Evolutionary conservation across 37 sponge, comb jelly and placozoan genomes (phyloP).

Genomic region (Oopsacas minuta): DNA sequence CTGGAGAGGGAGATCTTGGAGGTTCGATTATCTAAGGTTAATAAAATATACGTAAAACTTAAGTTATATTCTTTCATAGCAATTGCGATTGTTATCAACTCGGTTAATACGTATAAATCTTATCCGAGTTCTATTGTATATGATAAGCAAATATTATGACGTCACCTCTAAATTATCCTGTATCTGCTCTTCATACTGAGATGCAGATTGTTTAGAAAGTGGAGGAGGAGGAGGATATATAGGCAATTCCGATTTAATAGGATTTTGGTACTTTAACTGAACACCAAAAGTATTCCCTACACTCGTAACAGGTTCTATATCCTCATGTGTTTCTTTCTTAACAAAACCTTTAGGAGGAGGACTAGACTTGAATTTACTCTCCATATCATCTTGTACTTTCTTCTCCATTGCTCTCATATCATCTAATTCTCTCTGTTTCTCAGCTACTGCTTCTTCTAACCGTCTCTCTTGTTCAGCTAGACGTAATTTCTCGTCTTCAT

Average conservation of each 20-base stretch:
- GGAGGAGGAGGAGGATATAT: background rate
- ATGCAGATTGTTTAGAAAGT: background rate
- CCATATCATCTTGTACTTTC: background rate
- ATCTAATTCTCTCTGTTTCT: background rate
- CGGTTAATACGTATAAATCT: background rate
- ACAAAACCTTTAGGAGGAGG: background rate
- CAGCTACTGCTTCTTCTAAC: slow-evolving; percentile 15
- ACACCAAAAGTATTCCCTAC: background rate
- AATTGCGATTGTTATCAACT: background rate
- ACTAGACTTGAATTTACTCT: background rate
- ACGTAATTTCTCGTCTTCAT: background rate
- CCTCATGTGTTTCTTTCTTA: background rate
- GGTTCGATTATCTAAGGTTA: background rate
- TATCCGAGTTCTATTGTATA: background rate
- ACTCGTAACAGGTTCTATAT: background rate
- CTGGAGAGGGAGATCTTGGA: background rate
- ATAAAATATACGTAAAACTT: background rate
- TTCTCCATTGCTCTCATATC: background rate
- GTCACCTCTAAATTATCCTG: background rate
- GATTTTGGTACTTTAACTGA: background rate
- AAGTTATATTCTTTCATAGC: background rate
- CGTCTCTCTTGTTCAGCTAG: slow-evolving; percentile 27
- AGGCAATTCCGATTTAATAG: background rate
- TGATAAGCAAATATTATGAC: background rate
- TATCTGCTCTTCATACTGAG: background rate